Evolutionary conservation across 2,113 vertebrate genomes (phyloP).

Genomic region (Lanius collurio): DNA sequence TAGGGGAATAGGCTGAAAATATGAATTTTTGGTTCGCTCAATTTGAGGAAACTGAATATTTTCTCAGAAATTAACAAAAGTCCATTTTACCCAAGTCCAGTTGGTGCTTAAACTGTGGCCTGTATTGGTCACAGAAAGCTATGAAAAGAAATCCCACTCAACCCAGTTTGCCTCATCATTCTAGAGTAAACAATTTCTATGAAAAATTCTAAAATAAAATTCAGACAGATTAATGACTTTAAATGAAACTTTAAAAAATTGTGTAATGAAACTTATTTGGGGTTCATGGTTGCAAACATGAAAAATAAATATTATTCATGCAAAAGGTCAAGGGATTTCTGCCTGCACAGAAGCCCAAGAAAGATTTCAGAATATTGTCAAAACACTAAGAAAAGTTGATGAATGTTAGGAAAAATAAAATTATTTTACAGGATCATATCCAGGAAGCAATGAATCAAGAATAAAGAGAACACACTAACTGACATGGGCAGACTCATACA

Average conservation of each 20-base stretch:
- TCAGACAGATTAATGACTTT: background rate
- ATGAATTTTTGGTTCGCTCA: background rate
- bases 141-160: background rate
- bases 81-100: accelerated
- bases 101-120: background rate
- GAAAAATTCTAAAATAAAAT: background rate
- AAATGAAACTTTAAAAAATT: background rate
- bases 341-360: background rate
- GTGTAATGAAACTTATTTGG: background rate
- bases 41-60: background rate
- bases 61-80: background rate
- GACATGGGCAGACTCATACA: background rate
- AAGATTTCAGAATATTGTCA: background rate
- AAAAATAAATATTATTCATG: background rate
- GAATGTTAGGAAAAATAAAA: background rate
- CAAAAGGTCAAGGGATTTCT: background rate
- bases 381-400: background rate
- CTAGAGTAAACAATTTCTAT: background rate
- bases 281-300: background rate
- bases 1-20: background rate
- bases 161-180: background rate
- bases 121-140: background rate
- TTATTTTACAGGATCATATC: background rate
- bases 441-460: background rate
- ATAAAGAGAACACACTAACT: background rate